Evolutionary conservation across 2,888 invertebrate species (phyloP).

Genomic region (Germaria angustata): DNA sequence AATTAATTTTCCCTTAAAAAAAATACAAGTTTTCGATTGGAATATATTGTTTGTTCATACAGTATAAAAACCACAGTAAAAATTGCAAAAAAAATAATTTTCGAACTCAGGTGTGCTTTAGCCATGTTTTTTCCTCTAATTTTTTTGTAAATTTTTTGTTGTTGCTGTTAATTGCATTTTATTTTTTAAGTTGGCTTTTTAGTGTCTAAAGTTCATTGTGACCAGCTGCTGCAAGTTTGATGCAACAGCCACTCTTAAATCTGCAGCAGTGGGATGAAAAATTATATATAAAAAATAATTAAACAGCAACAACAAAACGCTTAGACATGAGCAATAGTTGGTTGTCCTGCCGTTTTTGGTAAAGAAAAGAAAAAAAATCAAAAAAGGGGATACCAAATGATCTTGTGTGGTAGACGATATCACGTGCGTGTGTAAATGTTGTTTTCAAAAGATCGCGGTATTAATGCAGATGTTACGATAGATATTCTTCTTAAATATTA

Average conservation of each 20-base stretch:
- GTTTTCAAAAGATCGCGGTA: not conserved
- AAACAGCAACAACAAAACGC: not conserved
- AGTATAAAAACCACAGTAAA: slow-evolving; percentile 19
- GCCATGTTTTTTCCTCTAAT: slow-evolving; percentile 15
- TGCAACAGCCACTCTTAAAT: slow-evolving; percentile 29
- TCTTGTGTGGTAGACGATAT: slow-evolving; percentile 38
- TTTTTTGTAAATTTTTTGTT: slow-evolving; percentile 10
- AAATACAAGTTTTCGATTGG: slow-evolving; percentile 37
- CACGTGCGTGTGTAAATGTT: slow-evolving; percentile 32
- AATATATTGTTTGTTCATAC: not conserved
- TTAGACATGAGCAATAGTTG: slow-evolving; percentile 33
- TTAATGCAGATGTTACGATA: not conserved
- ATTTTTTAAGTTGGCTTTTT: slow-evolving; percentile 11
- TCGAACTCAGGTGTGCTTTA: slow-evolving; percentile 63
- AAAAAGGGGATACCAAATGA: slow-evolving; percentile 16
- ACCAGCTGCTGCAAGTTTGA: slow-evolving; percentile 63
- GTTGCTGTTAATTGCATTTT: slow-evolving; percentile 24
- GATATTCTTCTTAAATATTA: not conserved
- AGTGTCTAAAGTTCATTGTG: slow-evolving; percentile 61
- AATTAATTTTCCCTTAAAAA: slow-evolving; percentile 51
- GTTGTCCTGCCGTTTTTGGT: slow-evolving; percentile 57
- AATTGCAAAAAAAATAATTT: slow-evolving; percentile 48
- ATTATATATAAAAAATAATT: not conserved
- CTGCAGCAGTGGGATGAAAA: slow-evolving; percentile 11
- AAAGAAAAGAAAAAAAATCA: not conserved